phyloP scores from a whole-genome alignment of 2,888 invertebrate species.

The Oligia latruncula region DNA sequence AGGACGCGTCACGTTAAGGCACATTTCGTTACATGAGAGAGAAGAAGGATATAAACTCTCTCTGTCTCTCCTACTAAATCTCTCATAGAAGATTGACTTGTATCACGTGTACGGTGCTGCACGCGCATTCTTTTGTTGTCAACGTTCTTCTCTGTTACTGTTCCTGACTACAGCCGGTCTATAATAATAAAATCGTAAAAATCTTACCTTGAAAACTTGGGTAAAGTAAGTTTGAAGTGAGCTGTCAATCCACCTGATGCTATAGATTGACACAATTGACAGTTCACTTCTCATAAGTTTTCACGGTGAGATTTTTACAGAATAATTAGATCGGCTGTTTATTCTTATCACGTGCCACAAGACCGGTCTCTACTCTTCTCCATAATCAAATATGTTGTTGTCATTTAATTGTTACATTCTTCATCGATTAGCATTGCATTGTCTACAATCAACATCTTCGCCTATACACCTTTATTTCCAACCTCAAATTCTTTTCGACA shows the following conservation, averaged over 20 bases:
- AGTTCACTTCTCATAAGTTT: background rate
- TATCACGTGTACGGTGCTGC: no score
- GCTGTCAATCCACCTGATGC: background rate
- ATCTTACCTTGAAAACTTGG: background rate
- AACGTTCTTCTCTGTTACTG: background rate
- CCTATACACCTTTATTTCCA: background rate
- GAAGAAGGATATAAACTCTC: no score
- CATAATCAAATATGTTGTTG: background rate
- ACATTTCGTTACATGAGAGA: no score
- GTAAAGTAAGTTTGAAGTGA: background rate
- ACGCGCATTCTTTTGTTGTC: background rate
- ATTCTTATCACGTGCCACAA: background rate
- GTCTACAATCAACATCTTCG: background rate
- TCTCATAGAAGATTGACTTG: no score
- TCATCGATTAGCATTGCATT: background rate
- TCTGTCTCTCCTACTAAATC: no score
- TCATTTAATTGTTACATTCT: background rate
- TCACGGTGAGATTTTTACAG: no score
- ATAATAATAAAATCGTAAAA: background rate
- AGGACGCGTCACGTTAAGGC: no score
- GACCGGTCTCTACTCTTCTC: background rate
- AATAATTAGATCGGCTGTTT: background rate
- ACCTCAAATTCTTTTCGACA: background rate
- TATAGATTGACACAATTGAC: background rate
- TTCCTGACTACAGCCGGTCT: background rate